Evolutionary conservation across 1,140 invertebrate genomes (phyloP).

Genomic region (Drosophila erecta): DNA sequence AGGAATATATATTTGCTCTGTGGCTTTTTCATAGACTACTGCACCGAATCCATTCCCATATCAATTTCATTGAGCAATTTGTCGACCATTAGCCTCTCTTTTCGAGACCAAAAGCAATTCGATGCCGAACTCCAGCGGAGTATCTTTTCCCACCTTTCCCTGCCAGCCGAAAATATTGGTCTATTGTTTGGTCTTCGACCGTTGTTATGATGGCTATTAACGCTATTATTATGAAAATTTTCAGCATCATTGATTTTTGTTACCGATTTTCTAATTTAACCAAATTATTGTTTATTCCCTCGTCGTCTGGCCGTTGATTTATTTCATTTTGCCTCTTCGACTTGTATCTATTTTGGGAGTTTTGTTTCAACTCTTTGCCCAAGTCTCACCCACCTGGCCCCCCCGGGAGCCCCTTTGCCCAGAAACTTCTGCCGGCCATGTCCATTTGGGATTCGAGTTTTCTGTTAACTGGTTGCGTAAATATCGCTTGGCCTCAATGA

Average conservation of each 20-base stretch:
- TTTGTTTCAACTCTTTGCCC: conserved; percentile 44
- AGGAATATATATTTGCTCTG: background rate
- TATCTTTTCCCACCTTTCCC: conserved; percentile 50
- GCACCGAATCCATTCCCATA: conserved; percentile 40
- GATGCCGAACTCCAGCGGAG: conserved; percentile 14
- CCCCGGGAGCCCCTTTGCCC: background rate
- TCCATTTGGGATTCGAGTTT: conserved; percentile 31
- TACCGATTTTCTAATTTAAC: conserved; percentile 81
- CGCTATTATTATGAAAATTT: conserved; percentile 83
- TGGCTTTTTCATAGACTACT: background rate
- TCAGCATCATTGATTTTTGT: conserved; percentile 83
- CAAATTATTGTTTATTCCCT: conserved; percentile 73
- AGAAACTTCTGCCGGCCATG: conserved; percentile 1
- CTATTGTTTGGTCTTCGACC: conserved; percentile 52
- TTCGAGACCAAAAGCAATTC: conserved; percentile 4
- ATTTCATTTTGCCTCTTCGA: conserved; percentile 38
- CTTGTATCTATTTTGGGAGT: conserved; percentile 32
- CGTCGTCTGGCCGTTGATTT: conserved; percentile 49
- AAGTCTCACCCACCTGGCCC: background rate
- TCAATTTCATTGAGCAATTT: conserved; percentile 71
- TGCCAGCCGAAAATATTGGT: conserved; percentile 27
- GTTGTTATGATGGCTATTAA: conserved; percentile 76
- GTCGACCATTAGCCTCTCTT: conserved; percentile 60
- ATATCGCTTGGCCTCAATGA: conserved; percentile 68
- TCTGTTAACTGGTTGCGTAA: conserved; percentile 78